Conservation (phyloP, 2,797 vertebrate genomes). For the Paratrypauchen microcephalus region DNA sequence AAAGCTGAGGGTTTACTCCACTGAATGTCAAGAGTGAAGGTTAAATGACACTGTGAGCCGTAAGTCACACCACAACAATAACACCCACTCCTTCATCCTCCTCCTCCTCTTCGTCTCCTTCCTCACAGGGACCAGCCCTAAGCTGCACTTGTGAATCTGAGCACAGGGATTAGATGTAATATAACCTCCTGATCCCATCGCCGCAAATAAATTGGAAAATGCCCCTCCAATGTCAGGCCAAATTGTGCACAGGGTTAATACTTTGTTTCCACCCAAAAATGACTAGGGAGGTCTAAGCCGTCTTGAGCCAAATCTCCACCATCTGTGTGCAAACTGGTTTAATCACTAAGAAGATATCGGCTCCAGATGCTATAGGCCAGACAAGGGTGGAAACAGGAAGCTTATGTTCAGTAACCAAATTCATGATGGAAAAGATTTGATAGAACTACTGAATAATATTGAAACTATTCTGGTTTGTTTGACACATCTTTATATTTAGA, state of each 20-base stretch:
- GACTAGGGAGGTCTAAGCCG: slow-evolving; percentile 15
- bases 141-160: slow-evolving; percentile 12
- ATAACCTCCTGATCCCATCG: slow-evolving; percentile 12
- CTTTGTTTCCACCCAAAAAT: slow-evolving; percentile 7
- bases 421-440: background rate
- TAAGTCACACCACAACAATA: slow-evolving; percentile 18
- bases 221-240: slow-evolving; percentile 4
- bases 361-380: background rate
- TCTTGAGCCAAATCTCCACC: slow-evolving; percentile 16
- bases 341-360: background rate
- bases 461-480: too few relatives aligned
- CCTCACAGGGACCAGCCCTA: background rate
- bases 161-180: slow-evolving; percentile 9
- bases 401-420: background rate
- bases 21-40: slow-evolving; percentile 37
- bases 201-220: background rate
- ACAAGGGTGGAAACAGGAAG: background rate
- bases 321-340: slow-evolving; percentile 14
- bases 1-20: slow-evolving; percentile 28
- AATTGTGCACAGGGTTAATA: slow-evolving; percentile 1
- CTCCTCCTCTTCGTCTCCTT: background rate
- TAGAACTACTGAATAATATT: too few relatives aligned
- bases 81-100: slow-evolving; percentile 7
- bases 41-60: slow-evolving; percentile 28
- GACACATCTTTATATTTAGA: too few relatives aligned